A percentile compares a stretch with the other conserved stretches of the same genome.
Evolutionary conservation across 2,888 invertebrate genomes (phyloP).

Genomic region (Caenorhabditis sp.): DNA sequence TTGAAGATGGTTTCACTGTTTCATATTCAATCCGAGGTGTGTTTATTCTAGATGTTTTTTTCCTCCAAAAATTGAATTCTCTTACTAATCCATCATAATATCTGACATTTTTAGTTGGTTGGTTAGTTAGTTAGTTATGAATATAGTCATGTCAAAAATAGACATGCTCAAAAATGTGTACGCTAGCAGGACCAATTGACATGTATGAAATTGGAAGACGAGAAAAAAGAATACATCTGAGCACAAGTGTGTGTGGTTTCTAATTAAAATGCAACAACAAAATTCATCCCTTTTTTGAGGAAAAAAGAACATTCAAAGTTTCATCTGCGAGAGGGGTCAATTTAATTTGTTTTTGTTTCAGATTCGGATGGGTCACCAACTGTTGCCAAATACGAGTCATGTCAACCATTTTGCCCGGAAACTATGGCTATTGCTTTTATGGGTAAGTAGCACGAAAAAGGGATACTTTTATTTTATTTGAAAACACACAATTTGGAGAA

Average conservation of each 20-base stretch:
- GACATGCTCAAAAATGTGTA: slow-evolving; percentile 25
- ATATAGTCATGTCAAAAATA: slow-evolving; percentile 11
- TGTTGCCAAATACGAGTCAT: slow-evolving; percentile 34
- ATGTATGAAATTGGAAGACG: slow-evolving; percentile 35
- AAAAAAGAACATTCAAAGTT: slow-evolving; percentile 9
- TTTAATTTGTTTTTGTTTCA: slow-evolving; percentile 11
- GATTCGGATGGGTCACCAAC: slow-evolving; percentile 30
- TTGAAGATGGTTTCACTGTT: slow-evolving; percentile 48
- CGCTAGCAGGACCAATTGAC: slow-evolving; percentile 34
- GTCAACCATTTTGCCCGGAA: slow-evolving; percentile 52
- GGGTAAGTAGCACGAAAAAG: slow-evolving; percentile 15
- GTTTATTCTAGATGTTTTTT: slow-evolving; percentile 29
- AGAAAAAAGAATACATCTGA: slow-evolving; percentile 3
- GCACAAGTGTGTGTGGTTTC: slow-evolving; percentile 20
- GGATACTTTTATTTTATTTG: not conserved
- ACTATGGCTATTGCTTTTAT: slow-evolving; percentile 45
- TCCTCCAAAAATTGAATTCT: not conserved
- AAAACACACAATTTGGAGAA: too few relatives aligned
- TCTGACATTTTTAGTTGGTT: slow-evolving; percentile 15
- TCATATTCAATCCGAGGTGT: slow-evolving; percentile 44
- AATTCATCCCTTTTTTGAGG: slow-evolving; percentile 11
- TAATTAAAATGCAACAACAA: slow-evolving; percentile 43
- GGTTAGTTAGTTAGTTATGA: not conserved
- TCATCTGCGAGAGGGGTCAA: not conserved
- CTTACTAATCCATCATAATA: slow-evolving; percentile 18